These are phyloP conservation scores for Gymnobelideus leadbeateri DNA, from an alignment of 2,113 vertebrate species.

Conservation along the genomic window DNA sequence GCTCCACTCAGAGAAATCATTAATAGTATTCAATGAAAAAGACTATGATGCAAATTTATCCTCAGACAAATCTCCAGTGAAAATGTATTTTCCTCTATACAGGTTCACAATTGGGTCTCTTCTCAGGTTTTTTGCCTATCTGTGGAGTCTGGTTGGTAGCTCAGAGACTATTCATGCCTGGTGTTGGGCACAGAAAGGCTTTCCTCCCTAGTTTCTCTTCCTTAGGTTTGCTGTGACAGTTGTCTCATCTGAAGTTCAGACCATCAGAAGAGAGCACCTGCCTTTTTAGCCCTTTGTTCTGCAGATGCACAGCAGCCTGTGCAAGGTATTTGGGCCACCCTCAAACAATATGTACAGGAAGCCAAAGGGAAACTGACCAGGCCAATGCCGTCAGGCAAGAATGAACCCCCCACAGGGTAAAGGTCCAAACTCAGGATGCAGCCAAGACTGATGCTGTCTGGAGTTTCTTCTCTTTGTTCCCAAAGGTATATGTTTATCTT, in stretches of 20 bases:
- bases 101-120: not conserved
- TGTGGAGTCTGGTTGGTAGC: not conserved
- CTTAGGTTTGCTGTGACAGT: not conserved
- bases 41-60: not conserved
- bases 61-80: not conserved
- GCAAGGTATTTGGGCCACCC: not conserved
- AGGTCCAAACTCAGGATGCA: constrained; percentile 54
- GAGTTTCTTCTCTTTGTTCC: constrained; percentile 19
- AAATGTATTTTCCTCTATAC: not conserved
- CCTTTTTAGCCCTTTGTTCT: not conserved
- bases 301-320: not conserved
- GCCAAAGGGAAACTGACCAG: constrained; percentile 57
- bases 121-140: not conserved
- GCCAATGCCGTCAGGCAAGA: constrained; percentile 62
- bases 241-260: not conserved
- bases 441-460: not conserved
- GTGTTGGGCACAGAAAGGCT: not conserved
- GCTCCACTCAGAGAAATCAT: not conserved
- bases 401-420: constrained; percentile 70
- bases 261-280: not conserved
- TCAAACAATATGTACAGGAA: constrained; percentile 56
- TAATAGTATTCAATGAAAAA: not conserved
- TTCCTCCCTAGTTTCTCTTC: not conserved
- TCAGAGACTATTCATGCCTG: not conserved
- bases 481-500: not conserved